A percentile compares a stretch with the other conserved stretches of the same genome.
These are phyloP conservation scores for Andricus grossulariae DNA, from an alignment of 1,140 invertebrate genomes.

Conservation along the genomic window DNA sequence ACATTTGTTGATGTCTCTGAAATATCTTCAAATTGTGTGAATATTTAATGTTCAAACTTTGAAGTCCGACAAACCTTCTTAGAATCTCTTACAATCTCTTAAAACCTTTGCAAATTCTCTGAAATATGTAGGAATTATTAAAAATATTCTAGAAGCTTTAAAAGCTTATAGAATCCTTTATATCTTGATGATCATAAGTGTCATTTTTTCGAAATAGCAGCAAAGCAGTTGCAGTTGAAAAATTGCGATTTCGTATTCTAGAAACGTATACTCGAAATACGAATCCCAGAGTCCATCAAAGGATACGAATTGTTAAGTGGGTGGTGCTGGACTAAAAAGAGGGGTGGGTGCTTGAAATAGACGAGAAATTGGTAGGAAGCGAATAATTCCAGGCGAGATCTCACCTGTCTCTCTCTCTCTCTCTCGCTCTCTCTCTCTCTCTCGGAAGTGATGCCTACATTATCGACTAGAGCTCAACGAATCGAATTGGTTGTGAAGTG, in stretches of 20 bases:
- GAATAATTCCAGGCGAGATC: slow-evolving; percentile 44
- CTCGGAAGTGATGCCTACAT: slow-evolving; percentile 52
- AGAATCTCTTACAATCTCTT: too few species aligned
- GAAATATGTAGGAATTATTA: too few species aligned
- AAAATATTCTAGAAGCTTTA: too few species aligned
- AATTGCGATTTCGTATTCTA: slow-evolving; percentile 48
- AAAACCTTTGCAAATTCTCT: too few species aligned
- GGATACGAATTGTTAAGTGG: slow-evolving; percentile 46
- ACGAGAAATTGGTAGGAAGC: slow-evolving; percentile 60
- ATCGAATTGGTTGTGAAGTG: slow-evolving; percentile 35
- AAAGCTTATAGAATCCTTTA: too few species aligned
- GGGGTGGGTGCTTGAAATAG: slow-evolving; percentile 44
- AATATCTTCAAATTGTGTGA: too few species aligned
- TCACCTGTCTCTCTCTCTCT: neutral
- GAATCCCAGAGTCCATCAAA: slow-evolving; percentile 50
- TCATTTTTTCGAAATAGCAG: too few species aligned
- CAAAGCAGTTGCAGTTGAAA: too few species aligned
- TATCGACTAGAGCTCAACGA: slow-evolving; percentile 49
- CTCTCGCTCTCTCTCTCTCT: neutral
- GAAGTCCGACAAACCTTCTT: too few species aligned
- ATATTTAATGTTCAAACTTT: too few species aligned
- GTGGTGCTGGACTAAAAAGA: slow-evolving; percentile 16
- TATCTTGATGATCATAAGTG: too few species aligned
- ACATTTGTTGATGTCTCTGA: too few species aligned
- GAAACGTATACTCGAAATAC: slow-evolving; percentile 43